Base-by-base conservation (phyloP, 2,113 vertebrate genomes). In the Corythoichthys intestinalis region DNA sequence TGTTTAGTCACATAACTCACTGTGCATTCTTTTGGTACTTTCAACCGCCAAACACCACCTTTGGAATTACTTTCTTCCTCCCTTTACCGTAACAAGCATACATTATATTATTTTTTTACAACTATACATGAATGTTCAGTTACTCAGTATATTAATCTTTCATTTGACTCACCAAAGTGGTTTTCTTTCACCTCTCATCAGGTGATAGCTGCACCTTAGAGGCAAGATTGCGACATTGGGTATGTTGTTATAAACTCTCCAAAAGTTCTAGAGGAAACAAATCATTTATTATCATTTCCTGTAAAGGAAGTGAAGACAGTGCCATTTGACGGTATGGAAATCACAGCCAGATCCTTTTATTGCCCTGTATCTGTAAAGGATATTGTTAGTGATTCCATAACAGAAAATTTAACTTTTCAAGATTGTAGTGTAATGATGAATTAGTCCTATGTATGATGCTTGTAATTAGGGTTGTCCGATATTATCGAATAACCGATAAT, bases 201-300 rank as follows among this genome's bases (percentile, higher is more conserved):
- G 89, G 75, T 98, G 96, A 82, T 97, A 99, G 86, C 94, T 96
- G 34, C 94, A 95, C 83, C 94, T 92, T 87, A 97, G 77, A 50
- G 94, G 93, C 85, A 98, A 85, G 72, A 83, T 89, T 70, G 94
- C 91, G 82, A 98, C 96, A 0, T 93, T 76, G 63, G 96, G 94
- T 80, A 97, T 98, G 79, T 98, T 99, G 91, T 98, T 98, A 90
- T 96, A 99, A 72, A 98, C 96, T 77, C 96, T 94, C 97, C 97
- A 99, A 79, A 98, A 98, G 88, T 94, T 94, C 97, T 98, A 77
- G 12, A 72, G 62, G 47, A 83, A 72, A 69, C 38, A 12, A 15
- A 41, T 72, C 35, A 57, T 72, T 77, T 78, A 63, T 63, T 28
- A 12, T 10, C 4, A 44, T 49, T 79, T 67, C 67, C 34, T 17